Evolutionary conservation across 1,140 invertebrate species (phyloP).

Genomic region (Conopomorpha cramerella): DNA sequence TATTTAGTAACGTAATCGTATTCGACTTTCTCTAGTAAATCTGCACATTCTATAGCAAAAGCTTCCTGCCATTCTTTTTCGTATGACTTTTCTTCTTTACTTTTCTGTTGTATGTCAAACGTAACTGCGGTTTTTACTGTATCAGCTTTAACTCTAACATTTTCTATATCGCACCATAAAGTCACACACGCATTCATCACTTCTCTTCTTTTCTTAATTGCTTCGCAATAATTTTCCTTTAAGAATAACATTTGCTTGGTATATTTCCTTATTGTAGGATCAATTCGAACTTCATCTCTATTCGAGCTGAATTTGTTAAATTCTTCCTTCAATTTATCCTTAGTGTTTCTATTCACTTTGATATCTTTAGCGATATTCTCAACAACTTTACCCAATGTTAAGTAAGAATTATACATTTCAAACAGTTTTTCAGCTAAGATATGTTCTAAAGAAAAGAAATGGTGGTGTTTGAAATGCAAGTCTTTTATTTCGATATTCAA

Average conservation of each 20-base stretch:
- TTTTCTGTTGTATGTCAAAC: not conserved
- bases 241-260: slow-evolving; percentile 20
- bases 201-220: slow-evolving; percentile 21
- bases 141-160: slow-evolving; percentile 23
- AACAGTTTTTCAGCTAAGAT: slow-evolving; percentile 21
- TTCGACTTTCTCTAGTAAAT: slow-evolving; percentile 34
- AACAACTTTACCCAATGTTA: slow-evolving; percentile 10
- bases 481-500: slow-evolving; percentile 28
- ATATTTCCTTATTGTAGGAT: slow-evolving; percentile 36
- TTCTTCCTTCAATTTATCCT: slow-evolving; percentile 28
- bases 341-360: slow-evolving; percentile 31
- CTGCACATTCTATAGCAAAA: slow-evolving; percentile 31
- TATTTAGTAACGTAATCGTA: slow-evolving; percentile 33
- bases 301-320: slow-evolving; percentile 21
- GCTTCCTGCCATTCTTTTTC: slow-evolving; percentile 23
- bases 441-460: slow-evolving; percentile 31
- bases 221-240: slow-evolving; percentile 24
- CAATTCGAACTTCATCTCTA: slow-evolving; percentile 28
- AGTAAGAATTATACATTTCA: slow-evolving; percentile 20
- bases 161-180: slow-evolving; percentile 38
- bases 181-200: slow-evolving; percentile 21
- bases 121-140: slow-evolving; percentile 13
- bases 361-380: slow-evolving; percentile 19
- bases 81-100: slow-evolving; percentile 15
- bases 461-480: slow-evolving; percentile 31